Base-by-base conservation (phyloP, 2,797 vertebrate species). In the Pangasius sanitwongsei region DNA sequence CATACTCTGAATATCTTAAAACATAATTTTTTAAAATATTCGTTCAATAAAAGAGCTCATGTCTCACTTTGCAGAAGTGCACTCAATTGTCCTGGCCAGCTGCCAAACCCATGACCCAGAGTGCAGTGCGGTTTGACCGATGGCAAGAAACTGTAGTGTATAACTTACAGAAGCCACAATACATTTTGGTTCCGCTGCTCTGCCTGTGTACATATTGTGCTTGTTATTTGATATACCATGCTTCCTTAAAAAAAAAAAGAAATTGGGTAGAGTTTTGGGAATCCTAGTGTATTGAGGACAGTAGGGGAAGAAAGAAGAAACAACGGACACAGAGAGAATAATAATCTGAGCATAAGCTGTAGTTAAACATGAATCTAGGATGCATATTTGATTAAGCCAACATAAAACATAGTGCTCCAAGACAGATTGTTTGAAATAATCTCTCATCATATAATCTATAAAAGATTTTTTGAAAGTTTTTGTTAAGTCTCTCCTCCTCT, bases 51-150 rank as follows among this genome's bases (percentile, higher is more conserved):
- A 87, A 55, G 23, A 44, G 28, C 57, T 61, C 28, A 18, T 34
- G 25, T 63, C 34, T 82, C 41, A 59, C 86, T 83, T 48, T 23
- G 31, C 34, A 41, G 48, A 67, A 69, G 31, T 41, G 69, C 31
- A 23, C 28, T 81, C 55, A 81, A 59, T 81, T 81, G 34, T 41
- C 34, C 55, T 83, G 87, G 78, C 50, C 65, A 5, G 37, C 41
- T 83, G 55, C 86, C 75, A 87, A 50, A 82, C 44, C 13, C 23
- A 37, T 65, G 44, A 50, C 75, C 61, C 61, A 87, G n/a, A 78
- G 74, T 86, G 28, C 57, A 80, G 12, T 67, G 59, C 20, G 37
- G 50, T 82, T 77, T 48, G 44, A 65, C 23, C 85, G 57, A 77
- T 67, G 59, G 69, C 69, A 75, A 48, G 70, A 65, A 77, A 65